Evolutionary conservation across 2,113 vertebrate species (phyloP).

Genomic region (Poeciliopsis occidentalis): DNA sequence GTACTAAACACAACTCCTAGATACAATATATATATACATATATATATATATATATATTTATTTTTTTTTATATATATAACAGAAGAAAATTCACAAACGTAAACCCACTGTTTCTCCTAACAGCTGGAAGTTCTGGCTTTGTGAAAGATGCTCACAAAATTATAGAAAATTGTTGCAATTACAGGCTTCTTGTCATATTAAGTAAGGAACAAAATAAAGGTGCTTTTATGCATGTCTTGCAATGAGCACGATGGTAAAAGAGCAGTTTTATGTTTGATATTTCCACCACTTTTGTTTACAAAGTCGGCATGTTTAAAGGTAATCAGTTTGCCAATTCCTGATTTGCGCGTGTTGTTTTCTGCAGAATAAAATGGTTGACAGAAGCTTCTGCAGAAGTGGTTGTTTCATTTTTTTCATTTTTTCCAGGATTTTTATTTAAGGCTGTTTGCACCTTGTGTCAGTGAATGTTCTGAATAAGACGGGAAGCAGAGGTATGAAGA

Average conservation of each 20-base stretch:
- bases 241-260: background rate
- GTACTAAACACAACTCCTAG: background rate
- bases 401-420: background rate
- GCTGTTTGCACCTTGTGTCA: background rate
- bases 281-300: background rate
- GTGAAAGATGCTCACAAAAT: background rate
- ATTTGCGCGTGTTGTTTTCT: background rate
- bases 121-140: background rate
- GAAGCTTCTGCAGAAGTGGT: background rate
- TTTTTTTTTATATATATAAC: background rate
- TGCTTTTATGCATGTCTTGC: background rate
- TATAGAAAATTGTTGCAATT: background rate
- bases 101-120: background rate
- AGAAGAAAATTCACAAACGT: background rate
- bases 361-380: background rate
- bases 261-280: background rate
- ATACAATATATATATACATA: background rate
- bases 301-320: background rate
- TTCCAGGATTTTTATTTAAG: background rate
- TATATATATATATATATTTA: too few relatives aligned
- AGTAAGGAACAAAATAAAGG: background rate
- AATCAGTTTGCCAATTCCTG: background rate
- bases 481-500: background rate
- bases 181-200: background rate
- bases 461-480: background rate